Conservation (phyloP, 2,797 vertebrate genomes). For the Hafferia zeledoni region DNA sequence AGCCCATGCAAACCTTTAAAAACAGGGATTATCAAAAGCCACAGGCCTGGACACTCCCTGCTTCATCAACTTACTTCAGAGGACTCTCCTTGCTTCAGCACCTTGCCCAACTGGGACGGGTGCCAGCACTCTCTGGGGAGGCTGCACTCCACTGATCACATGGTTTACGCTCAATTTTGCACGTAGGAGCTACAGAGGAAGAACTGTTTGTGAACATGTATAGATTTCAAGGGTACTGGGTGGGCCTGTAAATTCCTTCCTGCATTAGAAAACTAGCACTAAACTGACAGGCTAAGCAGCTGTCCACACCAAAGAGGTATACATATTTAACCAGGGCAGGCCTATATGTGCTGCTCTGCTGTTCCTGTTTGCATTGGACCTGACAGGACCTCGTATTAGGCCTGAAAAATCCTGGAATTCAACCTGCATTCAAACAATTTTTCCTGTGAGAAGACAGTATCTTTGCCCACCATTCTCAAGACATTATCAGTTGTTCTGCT, state of each 20-base stretch:
- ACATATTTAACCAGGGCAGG: constrained; percentile 39
- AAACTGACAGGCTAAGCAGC: constrained; percentile 68
- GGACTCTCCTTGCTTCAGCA: constrained; percentile 55
- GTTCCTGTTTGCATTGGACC: neutral
- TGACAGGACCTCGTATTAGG: neutral
- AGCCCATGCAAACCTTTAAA: constrained; percentile 23
- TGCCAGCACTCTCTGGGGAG: constrained; percentile 31
- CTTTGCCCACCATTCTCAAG: neutral
- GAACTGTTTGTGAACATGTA: constrained; percentile 61
- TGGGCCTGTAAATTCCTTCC: constrained; percentile 66
- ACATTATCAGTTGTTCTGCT: neutral
- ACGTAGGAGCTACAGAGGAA: constrained; percentile 68
- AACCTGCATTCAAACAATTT: neutral
- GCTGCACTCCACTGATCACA: constrained; percentile 46
- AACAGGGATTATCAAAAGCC: constrained; percentile 44
- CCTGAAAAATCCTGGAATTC: neutral
- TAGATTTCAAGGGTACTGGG: constrained; percentile 74
- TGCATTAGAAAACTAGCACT: constrained; percentile 61
- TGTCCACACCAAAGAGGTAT: constrained; percentile 57
- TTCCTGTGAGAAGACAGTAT: neutral
- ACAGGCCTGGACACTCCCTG: constrained; percentile 39
- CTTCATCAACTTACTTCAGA: constrained; percentile 50
- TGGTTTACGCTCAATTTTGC: constrained; percentile 65
- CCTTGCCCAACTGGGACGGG: constrained; percentile 19
- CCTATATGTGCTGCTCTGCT: neutral